Conservation (phyloP, 2,888 invertebrate species). For the Phyto melanocephala region DNA sequence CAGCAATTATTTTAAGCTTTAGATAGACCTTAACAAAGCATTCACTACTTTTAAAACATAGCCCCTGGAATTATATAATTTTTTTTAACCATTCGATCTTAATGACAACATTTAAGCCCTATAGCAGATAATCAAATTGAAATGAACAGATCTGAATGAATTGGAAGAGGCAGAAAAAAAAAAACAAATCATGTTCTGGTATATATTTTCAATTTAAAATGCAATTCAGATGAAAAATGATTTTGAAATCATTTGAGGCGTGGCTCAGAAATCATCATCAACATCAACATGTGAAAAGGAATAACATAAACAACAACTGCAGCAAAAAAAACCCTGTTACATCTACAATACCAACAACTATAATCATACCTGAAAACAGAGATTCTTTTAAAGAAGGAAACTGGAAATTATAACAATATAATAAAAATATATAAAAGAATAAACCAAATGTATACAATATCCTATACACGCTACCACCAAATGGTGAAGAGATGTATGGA, state of each 20-base stretch:
- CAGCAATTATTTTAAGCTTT: too few relatives aligned
- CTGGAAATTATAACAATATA: conserved; percentile 60
- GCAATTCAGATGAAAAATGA: conserved; percentile 72
- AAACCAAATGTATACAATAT: not conserved
- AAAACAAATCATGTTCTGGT: conserved; percentile 13
- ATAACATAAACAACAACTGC: conserved; percentile 10
- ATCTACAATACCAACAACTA: conserved; percentile 39
- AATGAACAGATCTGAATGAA: conserved; percentile 37
- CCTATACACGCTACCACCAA: conserved; percentile 2
- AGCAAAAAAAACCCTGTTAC: conserved; percentile 42
- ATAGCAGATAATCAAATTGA: conserved; percentile 41
- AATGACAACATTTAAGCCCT: conserved; percentile 56
- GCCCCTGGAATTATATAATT: not conserved
- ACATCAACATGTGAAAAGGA: conserved; percentile 64
- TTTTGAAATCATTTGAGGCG: conserved; percentile 71
- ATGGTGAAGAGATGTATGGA: conserved; percentile 38
- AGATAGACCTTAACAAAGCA: too few relatives aligned
- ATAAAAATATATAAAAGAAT: conserved; percentile 1
- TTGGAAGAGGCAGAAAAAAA: not conserved
- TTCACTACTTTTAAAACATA: too few relatives aligned
- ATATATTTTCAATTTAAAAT: conserved; percentile 73
- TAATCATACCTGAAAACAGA: conserved; percentile 6
- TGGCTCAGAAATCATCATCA: conserved; percentile 71
- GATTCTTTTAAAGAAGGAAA: conserved; percentile 44
- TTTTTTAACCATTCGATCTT: conserved; percentile 17